Base-by-base conservation (phyloP, 2,797 vertebrate genomes). In the Rhynchotus rufescens region DNA sequence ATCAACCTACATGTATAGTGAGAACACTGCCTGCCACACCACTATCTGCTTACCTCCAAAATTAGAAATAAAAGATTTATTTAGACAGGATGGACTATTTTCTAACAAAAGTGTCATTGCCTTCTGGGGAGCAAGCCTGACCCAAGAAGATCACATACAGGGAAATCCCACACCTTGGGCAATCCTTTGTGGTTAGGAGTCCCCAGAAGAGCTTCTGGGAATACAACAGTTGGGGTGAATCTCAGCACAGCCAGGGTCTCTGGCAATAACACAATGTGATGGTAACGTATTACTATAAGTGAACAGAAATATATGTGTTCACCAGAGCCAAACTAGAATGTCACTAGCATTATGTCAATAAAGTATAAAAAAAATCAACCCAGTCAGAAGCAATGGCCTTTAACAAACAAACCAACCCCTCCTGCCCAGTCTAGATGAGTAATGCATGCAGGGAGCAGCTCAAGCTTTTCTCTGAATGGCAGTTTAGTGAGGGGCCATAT, bases 1-100 rank as follows among this genome's bases (percentile, higher is more conserved):
- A 47, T n/a, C 60, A 88, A 67, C 82, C 80, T 74, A 68, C 81
- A 65, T 0, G 13, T 26, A 38, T 11, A 28, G 54, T 62, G 76
- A 85, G 76, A 68, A 75, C 54, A 19, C 23, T 25, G 78, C 84
- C 65, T 54, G 84, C 86, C 74, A 75, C 4, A 1, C 28, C 0
- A 0, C 42, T 86, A 57, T 83, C 77, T 81, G 20, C 19, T 88
- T 88, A 68, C 91, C 59, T 52, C 91, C 93, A 49, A 93, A 80
- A 92, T 95, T 93, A 95, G 92, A 89, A 93, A 60, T 92, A 76
- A 92, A 85, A 30, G 49, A 91, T 85, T 88, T 83, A 91, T 80
- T 91, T 89, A 93, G 86, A 84, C 42, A 80, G 81, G 81, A 59
- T 6, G 19, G 84, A 84, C 60, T 86, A 72, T 61, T 95, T 86